A percentile compares a stretch with the other conserved stretches of the same genome.
Conservation (phyloP, 1,140 invertebrate genomes). For the Drosophila albomicans region DNA sequence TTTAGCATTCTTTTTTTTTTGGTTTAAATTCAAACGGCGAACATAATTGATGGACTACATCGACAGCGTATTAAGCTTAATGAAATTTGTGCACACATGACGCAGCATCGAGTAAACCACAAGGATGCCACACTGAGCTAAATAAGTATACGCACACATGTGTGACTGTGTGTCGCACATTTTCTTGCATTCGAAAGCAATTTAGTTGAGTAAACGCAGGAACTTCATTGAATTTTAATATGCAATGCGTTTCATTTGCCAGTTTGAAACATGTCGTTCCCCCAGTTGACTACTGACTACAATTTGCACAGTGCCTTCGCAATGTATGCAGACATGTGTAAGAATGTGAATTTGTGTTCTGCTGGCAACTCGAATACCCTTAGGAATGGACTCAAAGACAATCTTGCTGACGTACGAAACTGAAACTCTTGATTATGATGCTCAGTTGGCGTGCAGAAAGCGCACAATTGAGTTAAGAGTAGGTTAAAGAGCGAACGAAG, state of each 20-base stretch:
- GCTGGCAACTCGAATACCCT: constrained; percentile 17
- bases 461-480: constrained; percentile 8
- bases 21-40: constrained; percentile 60
- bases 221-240: constrained; percentile 83
- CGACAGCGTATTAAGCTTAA: constrained; percentile 69
- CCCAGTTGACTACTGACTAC: constrained; percentile 6
- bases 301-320: constrained; percentile 16
- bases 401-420: constrained; percentile 2
- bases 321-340: constrained; percentile 7
- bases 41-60: constrained; percentile 59
- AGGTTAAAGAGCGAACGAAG: not conserved
- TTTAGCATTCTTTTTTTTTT: constrained; percentile 11
- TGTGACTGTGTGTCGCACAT: not conserved
- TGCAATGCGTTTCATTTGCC: constrained; percentile 41
- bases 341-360: not conserved
- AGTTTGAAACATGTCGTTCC: constrained; percentile 44
- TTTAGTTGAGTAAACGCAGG: constrained; percentile 72
- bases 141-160: constrained; percentile 16
- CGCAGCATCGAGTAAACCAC: constrained; percentile 27
- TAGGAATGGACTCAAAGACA: not conserved
- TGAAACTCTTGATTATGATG: constrained; percentile 27
- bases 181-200: constrained; percentile 73
- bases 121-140: constrained; percentile 5
- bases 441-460: constrained; percentile 6
- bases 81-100: constrained; percentile 69